phyloP scores from a whole-genome alignment of 2,888 invertebrate genomes.

The Eupithecia abbreviata region DNA sequence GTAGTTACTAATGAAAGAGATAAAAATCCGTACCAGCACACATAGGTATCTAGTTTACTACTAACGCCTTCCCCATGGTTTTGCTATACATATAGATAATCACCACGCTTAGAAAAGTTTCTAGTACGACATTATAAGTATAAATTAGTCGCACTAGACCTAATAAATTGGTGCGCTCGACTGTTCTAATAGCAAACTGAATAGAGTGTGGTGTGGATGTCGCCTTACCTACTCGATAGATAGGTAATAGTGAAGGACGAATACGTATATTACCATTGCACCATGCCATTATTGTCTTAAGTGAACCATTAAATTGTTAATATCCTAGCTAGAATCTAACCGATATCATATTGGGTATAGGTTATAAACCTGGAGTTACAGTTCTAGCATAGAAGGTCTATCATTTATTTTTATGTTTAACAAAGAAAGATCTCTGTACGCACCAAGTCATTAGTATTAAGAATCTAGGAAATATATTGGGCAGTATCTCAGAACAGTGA shows the following conservation, averaged over 20 bases:
- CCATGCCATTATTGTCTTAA: conserved; percentile 1
- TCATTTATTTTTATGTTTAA: neutral
- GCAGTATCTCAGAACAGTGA: neutral
- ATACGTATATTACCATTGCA: neutral
- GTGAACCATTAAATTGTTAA: conserved; percentile 1
- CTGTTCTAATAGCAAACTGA: neutral
- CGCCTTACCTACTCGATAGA: neutral
- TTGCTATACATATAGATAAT: neutral
- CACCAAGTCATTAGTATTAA: neutral
- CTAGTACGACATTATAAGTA: neutral
- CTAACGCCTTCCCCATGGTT: no score
- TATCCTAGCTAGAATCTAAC: neutral
- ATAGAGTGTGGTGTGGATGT: neutral
- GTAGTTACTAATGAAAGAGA: no score
- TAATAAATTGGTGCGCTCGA: neutral
- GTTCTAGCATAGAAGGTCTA: neutral
- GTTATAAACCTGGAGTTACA: neutral
- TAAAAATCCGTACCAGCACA: no score
- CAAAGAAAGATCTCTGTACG: neutral
- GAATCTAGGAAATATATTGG: neutral
- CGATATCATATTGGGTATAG: neutral
- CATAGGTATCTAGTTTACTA: no score
- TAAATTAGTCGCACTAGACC: no score
- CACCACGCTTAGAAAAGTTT: neutral
- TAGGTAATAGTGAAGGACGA: conserved; percentile 4